Evolutionary conservation across 1,140 invertebrate genomes (phyloP), one percentile per base, ranked within the genome.

Genomic region (Sminthurinus signatus): DNA sequence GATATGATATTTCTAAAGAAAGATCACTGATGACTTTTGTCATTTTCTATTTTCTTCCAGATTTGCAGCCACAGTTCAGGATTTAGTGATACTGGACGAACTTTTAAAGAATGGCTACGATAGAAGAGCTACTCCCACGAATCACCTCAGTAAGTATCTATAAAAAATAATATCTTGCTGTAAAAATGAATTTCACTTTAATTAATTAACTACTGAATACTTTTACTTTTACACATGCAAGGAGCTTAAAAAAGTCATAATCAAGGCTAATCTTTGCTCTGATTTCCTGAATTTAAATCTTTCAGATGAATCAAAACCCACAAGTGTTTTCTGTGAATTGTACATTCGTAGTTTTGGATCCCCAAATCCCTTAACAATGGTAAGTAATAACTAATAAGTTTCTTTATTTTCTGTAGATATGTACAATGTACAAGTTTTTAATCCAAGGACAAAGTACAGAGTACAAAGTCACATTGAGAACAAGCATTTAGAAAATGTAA

Each of bases 81-180:
- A 72, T 58, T 56, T 78, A 23, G 66, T 72, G 15, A 74, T 77
- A 42, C 57, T 78, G 57, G 76, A 78, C 60, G 48, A 72, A 43
- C 67, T 78, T 12, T 65, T 78, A 28, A 72, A 68, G 39, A 71
- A 71, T 21, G 67, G 64, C 0, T 78, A 77, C 61, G 76, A 78
- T 60, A 52, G 76, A 46, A 66, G 76, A 66, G 75, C 75, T 8
- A 73, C 77, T 1, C 76, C 77, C 2, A 76, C 73, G 23, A 76
- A 75, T 65, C 75, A 77, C 46, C 46, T 71, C n/a, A 72, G 75
- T 76, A 73, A 74, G 67, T 66, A 8, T 25, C 28, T 21, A 8
- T 12, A 5, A 52, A 10, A 23, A 8, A 15, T 10, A 48, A n/a
- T 48, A 14, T 28, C 19, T 28, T 54, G n/a, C n/a, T n/a, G n/a